These are phyloP conservation scores for Ceramica pisi DNA, from an alignment of 2,888 invertebrate genomes.

Conservation along the genomic window DNA sequence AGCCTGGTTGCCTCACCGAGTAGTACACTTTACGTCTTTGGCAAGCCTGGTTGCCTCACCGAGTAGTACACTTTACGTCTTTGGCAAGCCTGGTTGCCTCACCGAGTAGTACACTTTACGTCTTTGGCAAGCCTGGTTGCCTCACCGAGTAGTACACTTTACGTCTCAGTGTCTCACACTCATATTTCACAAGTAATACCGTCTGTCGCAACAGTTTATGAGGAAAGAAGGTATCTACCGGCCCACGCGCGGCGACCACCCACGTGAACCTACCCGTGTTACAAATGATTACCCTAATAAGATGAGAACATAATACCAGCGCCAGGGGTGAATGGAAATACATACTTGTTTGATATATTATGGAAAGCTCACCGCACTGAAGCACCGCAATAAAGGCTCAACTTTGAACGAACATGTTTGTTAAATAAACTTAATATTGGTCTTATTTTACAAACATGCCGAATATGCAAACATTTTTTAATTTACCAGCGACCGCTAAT, in stretches of 20 bases:
- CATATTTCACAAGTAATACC: not conserved
- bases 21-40: too few relatives aligned
- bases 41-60: too few relatives aligned
- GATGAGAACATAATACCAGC: constrained; percentile 17
- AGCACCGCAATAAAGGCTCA: not conserved
- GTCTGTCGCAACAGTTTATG: not conserved
- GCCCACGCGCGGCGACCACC: constrained; percentile 14
- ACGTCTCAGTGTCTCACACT: not conserved
- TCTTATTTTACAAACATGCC: not conserved
- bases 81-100: too few relatives aligned
- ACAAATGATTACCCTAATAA: constrained; percentile 22
- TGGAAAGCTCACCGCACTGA: not conserved
- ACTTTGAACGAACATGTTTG: constrained; percentile 6
- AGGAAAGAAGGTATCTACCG: not conserved
- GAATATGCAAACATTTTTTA: constrained; percentile 12
- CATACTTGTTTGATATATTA: not conserved
- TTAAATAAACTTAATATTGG: constrained; percentile 3
- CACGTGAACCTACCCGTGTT: constrained; percentile 1
- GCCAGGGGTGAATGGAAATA: not conserved
- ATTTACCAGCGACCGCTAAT: not conserved
- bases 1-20: too few relatives aligned
- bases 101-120: too few relatives aligned
- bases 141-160: not conserved
- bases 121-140: not conserved
- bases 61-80: too few relatives aligned